Evolutionary conservation across 2,888 invertebrate genomes (phyloP).

Genomic region (Mylabris sibirica): DNA sequence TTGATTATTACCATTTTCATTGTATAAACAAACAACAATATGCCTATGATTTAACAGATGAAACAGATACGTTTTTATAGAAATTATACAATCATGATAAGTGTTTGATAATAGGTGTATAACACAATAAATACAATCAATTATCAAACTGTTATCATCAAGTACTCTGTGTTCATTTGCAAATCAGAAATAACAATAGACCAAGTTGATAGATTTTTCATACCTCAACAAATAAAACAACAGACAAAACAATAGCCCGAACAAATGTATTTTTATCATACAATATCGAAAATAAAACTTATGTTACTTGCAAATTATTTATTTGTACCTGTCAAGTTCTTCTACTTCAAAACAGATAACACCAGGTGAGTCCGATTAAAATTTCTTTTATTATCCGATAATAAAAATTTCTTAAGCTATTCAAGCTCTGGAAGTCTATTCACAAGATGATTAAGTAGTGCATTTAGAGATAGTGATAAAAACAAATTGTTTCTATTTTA

Average conservation of each 20-base stretch:
- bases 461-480: neutral
- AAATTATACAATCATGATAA: neutral
- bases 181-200: constrained; percentile 46
- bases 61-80: neutral
- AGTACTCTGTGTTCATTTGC: constrained; percentile 38
- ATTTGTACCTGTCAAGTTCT: constrained; percentile 26
- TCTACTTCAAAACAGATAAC: neutral
- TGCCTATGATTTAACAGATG: neutral
- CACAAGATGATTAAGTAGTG: no score
- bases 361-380: constrained; percentile 16
- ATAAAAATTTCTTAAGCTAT: neutral
- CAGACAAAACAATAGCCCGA: constrained; percentile 54
- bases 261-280: constrained; percentile 57
- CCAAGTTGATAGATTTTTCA: constrained; percentile 49
- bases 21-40: constrained; percentile 11
- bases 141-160: constrained; percentile 30
- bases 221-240: constrained; percentile 52
- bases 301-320: constrained; percentile 51
- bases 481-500: neutral
- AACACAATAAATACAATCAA: neutral
- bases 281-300: constrained; percentile 53
- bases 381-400: neutral
- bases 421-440: no score
- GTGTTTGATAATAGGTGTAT: neutral
- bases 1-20: no score